Evolutionary conservation across 1,140 invertebrate species (phyloP).

Genomic region (Phenacoccus solenopsis): DNA sequence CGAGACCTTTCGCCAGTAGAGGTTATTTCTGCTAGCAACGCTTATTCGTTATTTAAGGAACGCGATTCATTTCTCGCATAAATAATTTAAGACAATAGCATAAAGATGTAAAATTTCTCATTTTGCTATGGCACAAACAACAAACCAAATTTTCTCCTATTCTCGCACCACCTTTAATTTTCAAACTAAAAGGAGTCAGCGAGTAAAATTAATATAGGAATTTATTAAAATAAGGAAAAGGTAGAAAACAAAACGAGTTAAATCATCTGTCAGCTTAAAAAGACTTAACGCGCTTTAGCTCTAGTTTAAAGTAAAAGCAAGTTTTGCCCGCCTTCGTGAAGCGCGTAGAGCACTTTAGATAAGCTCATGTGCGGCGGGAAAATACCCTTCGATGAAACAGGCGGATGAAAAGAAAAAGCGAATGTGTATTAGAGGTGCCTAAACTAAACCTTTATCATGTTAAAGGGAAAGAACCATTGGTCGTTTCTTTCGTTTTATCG

Average conservation of each 20-base stretch:
- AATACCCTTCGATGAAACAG: not conserved
- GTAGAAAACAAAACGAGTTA: not conserved
- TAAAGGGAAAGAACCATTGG: constrained; percentile 1
- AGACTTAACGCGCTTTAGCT: not conserved
- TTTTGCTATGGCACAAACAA: too few species aligned
- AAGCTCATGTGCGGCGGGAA: not conserved
- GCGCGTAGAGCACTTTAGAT: not conserved
- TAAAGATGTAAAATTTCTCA: too few species aligned
- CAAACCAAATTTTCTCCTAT: not conserved
- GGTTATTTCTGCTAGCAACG: too few species aligned
- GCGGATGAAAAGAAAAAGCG: not conserved
- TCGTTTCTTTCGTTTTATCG: not conserved
- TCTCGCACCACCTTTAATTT: not conserved
- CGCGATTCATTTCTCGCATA: too few species aligned
- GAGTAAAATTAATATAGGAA: not conserved
- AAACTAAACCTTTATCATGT: not conserved
- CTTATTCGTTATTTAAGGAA: too few species aligned
- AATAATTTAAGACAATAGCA: too few species aligned
- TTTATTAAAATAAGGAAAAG: not conserved
- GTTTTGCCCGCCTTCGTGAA: not conserved
- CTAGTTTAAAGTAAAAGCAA: not conserved
- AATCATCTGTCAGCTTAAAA: constrained; percentile 2
- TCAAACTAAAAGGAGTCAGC: not conserved
- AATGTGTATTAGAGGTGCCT: constrained; percentile 1
- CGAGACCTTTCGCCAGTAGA: too few species aligned